Evolutionary conservation across 2,797 vertebrate genomes (phyloP), one percentile per base, ranked within the genome.

Genomic region (Sternarchorhynchus goeldii): DNA sequence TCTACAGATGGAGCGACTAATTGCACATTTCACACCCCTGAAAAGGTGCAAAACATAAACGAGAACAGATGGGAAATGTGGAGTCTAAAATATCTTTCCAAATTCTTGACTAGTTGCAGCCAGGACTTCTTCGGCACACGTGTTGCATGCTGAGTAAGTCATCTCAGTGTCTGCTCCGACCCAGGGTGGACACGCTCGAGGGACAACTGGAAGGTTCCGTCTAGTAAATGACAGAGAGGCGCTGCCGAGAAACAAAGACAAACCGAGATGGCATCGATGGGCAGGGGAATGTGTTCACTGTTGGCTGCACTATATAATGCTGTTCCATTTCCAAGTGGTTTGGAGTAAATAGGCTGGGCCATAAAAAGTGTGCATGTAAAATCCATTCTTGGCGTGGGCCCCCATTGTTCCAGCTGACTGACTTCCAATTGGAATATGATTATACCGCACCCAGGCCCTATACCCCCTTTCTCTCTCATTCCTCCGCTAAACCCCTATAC

Each of bases 351-450:
- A 79, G 79, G 77, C 72, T 76, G 50, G 79, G 41, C 76, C 34
- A 63, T 75, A 80, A 80, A 64, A 76, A 74, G 78, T 57, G 60
- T 57, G 69, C 66, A 79, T 79, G 76, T 81, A 77, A 82, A 87
- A 85, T 82, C 78, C 79, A 76, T 82, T 87, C 80, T 76, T 75
- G 80, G 73, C 53, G 60, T 50, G 21, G 77, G 60, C 50, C 67
- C 65, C 75, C 75, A 79, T 85, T 68, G 75, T 87, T 85, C 78
- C 78, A 81, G 83, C 17, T 55, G 79, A 86, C 73, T 82, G 82
- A 83, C 67, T 86, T 79, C 68, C 77, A 76, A 86, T 84, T 85
- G 82, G 79, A 85, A 84, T 85, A 81, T 81, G 77, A 86, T 80
- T 78, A 87, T 75, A 82, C 50, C 39, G 77, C 73, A 36, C 77